Evolutionary conservation across 2,888 invertebrate genomes (phyloP), one percentile per base, ranked within the genome.

Genomic region (Trachelus tabidus): DNA sequence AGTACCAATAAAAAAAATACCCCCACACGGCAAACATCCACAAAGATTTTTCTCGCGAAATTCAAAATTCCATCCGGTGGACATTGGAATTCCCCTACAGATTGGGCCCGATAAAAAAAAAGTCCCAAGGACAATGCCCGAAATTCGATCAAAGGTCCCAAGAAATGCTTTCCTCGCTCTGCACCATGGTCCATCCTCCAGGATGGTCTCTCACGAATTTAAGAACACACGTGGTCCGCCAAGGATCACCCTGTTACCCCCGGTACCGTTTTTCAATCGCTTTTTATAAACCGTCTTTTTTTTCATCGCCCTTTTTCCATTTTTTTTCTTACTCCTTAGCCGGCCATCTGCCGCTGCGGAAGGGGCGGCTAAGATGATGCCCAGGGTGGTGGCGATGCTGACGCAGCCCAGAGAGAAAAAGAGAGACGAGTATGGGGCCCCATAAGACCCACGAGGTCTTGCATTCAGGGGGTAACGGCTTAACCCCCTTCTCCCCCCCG

Each of bases 331-430:
- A 91, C 91, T 91, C 91, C 91, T 91, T 91, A 87, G 91, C 89
- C 87, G 92, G 93, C 93, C 93, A 93, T 92, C 93, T 93, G 93
- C 93, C 92, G 89, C 90, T 91, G 87, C 92, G 92, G 92, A 92
- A 92, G 91, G 92, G 92, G 91, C 92, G 92, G 87, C 85, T 82
- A 71, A 89, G 89, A 92, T 92, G 92, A 92, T 91, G 91, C 90
- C 92, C 92, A 87, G 87, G 83, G 87, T 79, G 81, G 76, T 80
- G 56, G 23, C 15, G 40, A 40, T 40, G 40, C 40, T 23, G 56
- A 56, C 23, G 56, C 23, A 56, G 56, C 56, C 81, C 78, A 77
- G 80, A 81, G 81, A 71, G 76, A 78, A 68, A 76, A 78, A 34
- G 34, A 30, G 37, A 30, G 35, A 34, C 35, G 74, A 68, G 76